Conservation (phyloP, 2,888 invertebrate species). For the Mythimna ferrago region DNA sequence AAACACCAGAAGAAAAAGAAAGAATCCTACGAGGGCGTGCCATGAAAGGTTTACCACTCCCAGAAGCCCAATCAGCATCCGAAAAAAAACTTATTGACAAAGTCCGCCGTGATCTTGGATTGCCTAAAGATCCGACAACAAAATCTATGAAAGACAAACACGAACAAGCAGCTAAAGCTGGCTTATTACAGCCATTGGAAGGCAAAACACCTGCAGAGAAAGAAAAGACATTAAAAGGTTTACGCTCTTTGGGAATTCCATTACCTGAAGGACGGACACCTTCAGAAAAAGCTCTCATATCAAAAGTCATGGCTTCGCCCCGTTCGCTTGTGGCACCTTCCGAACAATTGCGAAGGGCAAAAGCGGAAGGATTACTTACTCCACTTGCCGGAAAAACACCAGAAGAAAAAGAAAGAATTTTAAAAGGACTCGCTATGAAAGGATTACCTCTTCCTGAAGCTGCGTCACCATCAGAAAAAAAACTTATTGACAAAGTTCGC, state of each 20-base stretch:
- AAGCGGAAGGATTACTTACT: constrained; percentile 30
- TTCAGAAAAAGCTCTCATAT: constrained; percentile 53
- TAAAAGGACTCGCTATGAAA: constrained; percentile 37
- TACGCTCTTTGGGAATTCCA: constrained; percentile 59
- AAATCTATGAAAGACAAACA: constrained; percentile 35
- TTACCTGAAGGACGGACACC: constrained; percentile 67
- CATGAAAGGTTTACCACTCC: constrained; percentile 41
- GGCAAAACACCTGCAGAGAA: constrained; percentile 63
- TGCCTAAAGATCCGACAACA: constrained; percentile 55
- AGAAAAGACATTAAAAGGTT: constrained; percentile 59
- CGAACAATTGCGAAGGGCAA: constrained; percentile 13
- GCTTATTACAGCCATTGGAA: constrained; percentile 56
- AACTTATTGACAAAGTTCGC: constrained; percentile 39
- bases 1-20: constrained; percentile 22
- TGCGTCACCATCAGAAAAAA: constrained; percentile 64
- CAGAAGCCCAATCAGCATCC: constrained; percentile 43
- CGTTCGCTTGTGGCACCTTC: neutral
- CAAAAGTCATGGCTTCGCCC: neutral
- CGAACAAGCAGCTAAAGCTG: constrained; percentile 57
- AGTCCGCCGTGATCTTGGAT: constrained; percentile 53
- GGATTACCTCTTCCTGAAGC: constrained; percentile 43
- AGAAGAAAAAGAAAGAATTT: constrained; percentile 23
- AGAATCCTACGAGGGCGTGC: constrained; percentile 34
- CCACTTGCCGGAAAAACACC: constrained; percentile 21
- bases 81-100: constrained; percentile 61